Conservation (phyloP, 2,797 vertebrate species). For the Fistularia tabacaria region DNA sequence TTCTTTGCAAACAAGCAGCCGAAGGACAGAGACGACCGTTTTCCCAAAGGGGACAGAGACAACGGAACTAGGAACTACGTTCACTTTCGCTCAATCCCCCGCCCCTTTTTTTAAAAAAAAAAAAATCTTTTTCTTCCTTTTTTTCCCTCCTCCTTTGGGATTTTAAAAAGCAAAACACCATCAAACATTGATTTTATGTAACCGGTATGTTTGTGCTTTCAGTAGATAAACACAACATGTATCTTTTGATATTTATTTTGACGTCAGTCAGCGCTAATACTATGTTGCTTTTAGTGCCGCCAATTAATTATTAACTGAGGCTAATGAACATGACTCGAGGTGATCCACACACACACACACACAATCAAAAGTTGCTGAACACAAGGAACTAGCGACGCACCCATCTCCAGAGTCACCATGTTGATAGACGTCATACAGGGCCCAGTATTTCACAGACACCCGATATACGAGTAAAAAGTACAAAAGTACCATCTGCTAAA, state of each 20-base stretch:
- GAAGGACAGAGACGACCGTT: no score
- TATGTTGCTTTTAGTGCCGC: constrained; percentile 52
- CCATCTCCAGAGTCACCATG: no score
- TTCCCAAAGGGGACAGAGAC: no score
- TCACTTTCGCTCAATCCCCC: background rate
- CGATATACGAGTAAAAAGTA: no score
- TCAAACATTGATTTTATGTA: constrained; percentile 42
- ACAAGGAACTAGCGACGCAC: no score
- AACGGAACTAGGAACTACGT: no score
- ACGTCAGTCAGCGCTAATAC: constrained; percentile 52
- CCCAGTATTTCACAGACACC: no score
- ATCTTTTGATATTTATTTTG: constrained; percentile 72
- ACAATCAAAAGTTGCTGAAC: no score
- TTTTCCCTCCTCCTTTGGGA: constrained; percentile 19
- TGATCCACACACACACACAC: background rate
- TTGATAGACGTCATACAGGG: no score
- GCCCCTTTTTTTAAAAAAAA: background rate
- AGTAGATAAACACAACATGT: constrained; percentile 48
- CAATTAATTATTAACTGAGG: constrained; percentile 50
- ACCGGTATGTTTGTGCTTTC: constrained; percentile 51
- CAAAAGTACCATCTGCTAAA: no score
- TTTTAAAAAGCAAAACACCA: constrained; percentile 26
- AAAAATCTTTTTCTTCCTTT: constrained; percentile 16
- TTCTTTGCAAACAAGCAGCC: no score
- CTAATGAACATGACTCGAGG: constrained; percentile 38